Percentiles rank a stretch among this genome's conserved stretches.
Evolutionary conservation across 2,113 vertebrate genomes (phyloP).

Genomic region (Sclerurus mexicanus): DNA sequence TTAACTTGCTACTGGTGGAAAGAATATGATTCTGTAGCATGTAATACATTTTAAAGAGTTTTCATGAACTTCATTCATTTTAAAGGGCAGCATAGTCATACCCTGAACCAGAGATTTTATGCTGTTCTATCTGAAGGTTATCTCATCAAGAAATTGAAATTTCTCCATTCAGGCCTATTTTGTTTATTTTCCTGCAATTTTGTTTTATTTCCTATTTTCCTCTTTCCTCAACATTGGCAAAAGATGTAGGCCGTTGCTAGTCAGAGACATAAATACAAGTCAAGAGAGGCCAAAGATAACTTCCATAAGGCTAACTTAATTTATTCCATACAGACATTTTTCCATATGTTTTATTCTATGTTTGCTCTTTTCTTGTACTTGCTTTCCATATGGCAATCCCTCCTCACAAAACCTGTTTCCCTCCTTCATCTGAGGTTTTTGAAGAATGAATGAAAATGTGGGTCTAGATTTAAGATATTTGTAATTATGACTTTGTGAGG

Average conservation of each 20-base stretch:
- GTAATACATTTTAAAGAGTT: background rate
- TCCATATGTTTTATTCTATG: conserved; percentile 12
- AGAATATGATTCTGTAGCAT: background rate
- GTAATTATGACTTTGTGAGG: background rate
- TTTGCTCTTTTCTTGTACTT: conserved; percentile 35
- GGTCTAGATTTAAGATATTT: background rate
- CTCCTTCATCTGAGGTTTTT: background rate
- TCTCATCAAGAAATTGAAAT: background rate
- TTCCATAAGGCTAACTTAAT: conserved; percentile 16
- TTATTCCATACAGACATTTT: conserved; percentile 42
- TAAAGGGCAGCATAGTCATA: background rate
- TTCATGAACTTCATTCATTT: background rate
- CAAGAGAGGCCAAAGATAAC: conserved; percentile 1
- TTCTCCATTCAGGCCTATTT: background rate
- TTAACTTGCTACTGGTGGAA: background rate
- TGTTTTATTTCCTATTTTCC: background rate
- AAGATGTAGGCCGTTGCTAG: background rate
- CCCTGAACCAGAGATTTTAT: background rate
- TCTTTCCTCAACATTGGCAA: background rate
- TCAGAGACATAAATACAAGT: background rate
- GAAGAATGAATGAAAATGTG: background rate
- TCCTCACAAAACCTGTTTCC: conserved; percentile 17
- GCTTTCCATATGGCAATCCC: conserved; percentile 21
- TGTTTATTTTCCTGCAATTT: background rate
- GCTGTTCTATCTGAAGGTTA: background rate